A percentile compares a stretch with the other conserved stretches of the same genome.
phyloP scores from a whole-genome alignment of 2,888 invertebrate genomes.

The Habroteleia sp. region DNA sequence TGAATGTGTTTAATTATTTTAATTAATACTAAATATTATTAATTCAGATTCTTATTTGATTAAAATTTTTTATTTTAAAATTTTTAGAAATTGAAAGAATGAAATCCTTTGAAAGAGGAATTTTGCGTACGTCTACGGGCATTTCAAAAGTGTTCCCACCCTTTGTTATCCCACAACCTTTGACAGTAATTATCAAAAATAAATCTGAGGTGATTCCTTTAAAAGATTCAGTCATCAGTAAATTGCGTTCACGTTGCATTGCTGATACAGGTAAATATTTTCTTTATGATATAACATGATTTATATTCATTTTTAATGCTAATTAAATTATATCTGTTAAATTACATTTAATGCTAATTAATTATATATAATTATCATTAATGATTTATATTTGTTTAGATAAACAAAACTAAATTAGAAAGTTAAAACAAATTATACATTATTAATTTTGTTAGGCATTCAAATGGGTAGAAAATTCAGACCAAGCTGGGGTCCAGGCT shows the following conservation, averaged over 20 bases:
- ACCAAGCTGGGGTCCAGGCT: conserved; percentile 88
- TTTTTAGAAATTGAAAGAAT: conserved; percentile 57
- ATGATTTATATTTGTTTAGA: no score
- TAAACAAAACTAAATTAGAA: no score
- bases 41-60: background rate
- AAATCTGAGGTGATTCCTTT: conserved; percentile 80
- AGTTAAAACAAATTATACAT: no score
- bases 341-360: no score
- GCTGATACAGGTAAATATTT: conserved; percentile 72
- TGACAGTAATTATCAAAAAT: conserved; percentile 80
- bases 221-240: conserved; percentile 71
- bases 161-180: conserved; percentile 78
- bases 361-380: no score
- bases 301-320: no score
- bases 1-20: no score
- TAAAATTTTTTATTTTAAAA: no score
- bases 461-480: conserved; percentile 85
- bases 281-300: no score
- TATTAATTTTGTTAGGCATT: conserved; percentile 70
- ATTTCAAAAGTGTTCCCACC: conserved; percentile 65
- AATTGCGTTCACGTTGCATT: conserved; percentile 71
- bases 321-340: no score
- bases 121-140: conserved; percentile 58
- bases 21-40: no score
- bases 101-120: conserved; percentile 60